Base-by-base conservation (phyloP, 2,888 invertebrate species). In the Imbricaverruca yamaguchii region DNA sequence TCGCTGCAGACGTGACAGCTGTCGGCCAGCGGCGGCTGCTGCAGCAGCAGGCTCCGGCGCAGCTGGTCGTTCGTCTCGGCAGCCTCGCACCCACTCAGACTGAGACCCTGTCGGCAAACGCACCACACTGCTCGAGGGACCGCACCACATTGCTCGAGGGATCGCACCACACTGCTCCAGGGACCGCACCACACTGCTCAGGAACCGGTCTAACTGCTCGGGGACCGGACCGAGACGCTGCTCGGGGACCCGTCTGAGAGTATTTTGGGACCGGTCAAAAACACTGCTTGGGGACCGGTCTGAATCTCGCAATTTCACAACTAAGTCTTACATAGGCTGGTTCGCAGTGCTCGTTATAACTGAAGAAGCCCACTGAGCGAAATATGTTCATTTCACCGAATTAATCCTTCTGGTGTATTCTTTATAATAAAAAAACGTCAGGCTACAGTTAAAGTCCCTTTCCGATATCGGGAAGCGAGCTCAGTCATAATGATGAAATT, bases 51-150 rank as follows among this genome's bases (percentile, higher is more conserved):
- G 25, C 91, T 91, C 65, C 90, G 88, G 80, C 91, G 91, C 78
- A 98, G 87, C 84, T 91, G 89, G 18, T 90, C 88, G 86, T 95
- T 95, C 25, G 92, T 92, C 85, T 92, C 92, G 83, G 93, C 92
- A 83, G 93, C 92, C 87, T 96, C 97, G 86, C 96, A 97, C 63
- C 98, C 98, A 85, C 97, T 97, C 84, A 98, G 89, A 85, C 94
- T 93, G 83, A 97, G 89, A 77, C 96, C 93, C 88, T 83, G 81
- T 10, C 67, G n/a, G 55, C 23, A 21, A 23, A n/a, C 12, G 11
- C 15, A 13, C 13, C 21, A 18, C 21, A 23, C 39, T 59, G 59
- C 2, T 15, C 6, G 53, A 80, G 21, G n/a, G 8, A 55, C 8
- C 23, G 55, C 15, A 13, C 13, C 21, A 18, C 21, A 23, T 18